phyloP scores from a whole-genome alignment of 2,113 vertebrate species.

The Myiagra hebetior region DNA sequence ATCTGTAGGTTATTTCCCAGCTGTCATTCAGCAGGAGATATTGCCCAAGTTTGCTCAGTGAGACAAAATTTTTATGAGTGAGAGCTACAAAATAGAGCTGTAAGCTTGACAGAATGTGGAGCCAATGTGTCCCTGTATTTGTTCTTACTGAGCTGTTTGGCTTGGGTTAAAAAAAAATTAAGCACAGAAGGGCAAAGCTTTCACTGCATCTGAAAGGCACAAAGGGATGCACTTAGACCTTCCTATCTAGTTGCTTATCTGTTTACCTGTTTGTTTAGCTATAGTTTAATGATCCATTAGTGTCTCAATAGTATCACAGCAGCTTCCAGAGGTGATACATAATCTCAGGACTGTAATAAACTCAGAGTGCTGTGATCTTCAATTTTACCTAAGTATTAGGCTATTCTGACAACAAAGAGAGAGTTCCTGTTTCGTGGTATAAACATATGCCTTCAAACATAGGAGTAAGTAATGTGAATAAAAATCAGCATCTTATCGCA shows the following conservation, averaged over 20 bases:
- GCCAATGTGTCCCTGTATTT: neutral
- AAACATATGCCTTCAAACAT: neutral
- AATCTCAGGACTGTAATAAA: neutral
- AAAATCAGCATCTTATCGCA: neutral
- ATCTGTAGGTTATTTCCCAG: constrained; percentile 46
- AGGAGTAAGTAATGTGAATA: neutral
- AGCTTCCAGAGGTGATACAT: neutral
- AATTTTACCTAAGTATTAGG: neutral
- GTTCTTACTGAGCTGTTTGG: neutral
- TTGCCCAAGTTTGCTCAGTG: neutral
- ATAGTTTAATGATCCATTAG: neutral
- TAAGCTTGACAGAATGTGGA: neutral
- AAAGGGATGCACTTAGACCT: neutral
- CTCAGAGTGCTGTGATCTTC: neutral
- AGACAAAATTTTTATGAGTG: constrained; percentile 6
- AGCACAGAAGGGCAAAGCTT: neutral
- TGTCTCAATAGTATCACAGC: neutral
- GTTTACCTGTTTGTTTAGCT: neutral
- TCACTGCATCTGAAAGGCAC: neutral
- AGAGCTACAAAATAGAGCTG: constrained; percentile 13
- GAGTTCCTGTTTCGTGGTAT: fast-evolving
- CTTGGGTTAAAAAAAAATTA: neutral
- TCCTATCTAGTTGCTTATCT: neutral
- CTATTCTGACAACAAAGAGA: neutral
- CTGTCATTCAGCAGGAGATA: constrained; percentile 43